Conservation (phyloP, 2,888 invertebrate species). For the Dexiosoma caninum region DNA sequence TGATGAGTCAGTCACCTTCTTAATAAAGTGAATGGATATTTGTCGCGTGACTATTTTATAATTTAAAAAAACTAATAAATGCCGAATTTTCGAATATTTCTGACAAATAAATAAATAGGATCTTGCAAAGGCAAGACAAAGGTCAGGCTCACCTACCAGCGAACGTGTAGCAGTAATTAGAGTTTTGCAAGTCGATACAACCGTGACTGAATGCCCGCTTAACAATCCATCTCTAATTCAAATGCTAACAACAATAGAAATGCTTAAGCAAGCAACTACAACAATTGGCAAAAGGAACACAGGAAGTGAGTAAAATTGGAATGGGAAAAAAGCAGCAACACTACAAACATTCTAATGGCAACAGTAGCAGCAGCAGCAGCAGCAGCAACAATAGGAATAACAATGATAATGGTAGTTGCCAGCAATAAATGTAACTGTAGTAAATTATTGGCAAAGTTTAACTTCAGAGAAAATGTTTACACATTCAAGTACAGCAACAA, state of each 20-base stretch:
- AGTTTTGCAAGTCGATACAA: too few relatives aligned
- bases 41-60: too few relatives aligned
- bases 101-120: too few relatives aligned
- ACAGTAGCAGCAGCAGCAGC: conserved; percentile 58
- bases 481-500: conserved; percentile 4
- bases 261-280: conserved; percentile 53
- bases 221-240: not conserved
- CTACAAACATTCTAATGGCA: conserved; percentile 9
- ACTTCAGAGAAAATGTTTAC: conserved; percentile 48
- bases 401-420: conserved; percentile 50
- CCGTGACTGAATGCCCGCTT: too few relatives aligned
- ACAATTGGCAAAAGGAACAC: conserved; percentile 1
- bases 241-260: conserved; percentile 48
- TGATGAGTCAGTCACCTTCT: too few relatives aligned
- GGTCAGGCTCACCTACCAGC: too few relatives aligned
- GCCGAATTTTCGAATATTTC: too few relatives aligned
- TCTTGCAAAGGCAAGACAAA: too few relatives aligned
- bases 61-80: too few relatives aligned
- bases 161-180: too few relatives aligned
- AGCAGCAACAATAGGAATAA: too few relatives aligned
- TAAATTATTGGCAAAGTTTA: conserved; percentile 62
- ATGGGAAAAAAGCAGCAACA: conserved; percentile 15
- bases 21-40: too few relatives aligned
- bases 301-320: not conserved
- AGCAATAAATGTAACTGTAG: conserved; percentile 54